Evolutionary conservation across 2,797 vertebrate species (phyloP).

Genomic region (Periophthalmus magnuspinnatus): DNA sequence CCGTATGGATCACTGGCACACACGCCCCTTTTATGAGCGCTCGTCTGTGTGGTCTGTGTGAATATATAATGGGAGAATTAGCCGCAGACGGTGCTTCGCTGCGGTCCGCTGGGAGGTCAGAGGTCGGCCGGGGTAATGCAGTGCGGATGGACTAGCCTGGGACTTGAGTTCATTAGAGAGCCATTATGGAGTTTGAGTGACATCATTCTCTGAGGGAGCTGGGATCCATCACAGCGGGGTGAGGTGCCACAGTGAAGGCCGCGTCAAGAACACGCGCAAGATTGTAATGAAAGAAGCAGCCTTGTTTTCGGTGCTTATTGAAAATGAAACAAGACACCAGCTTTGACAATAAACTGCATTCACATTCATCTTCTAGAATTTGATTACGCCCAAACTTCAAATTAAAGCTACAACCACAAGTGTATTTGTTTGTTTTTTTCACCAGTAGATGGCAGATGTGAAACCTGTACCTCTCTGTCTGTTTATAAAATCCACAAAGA

Average conservation of each 20-base stretch:
- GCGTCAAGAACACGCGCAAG: background rate
- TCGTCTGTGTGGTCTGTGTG: constrained; percentile 19
- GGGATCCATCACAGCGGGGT: constrained; percentile 18
- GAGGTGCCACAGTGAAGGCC: constrained; percentile 15
- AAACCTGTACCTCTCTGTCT: too few relatives aligned
- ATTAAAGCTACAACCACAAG: too few relatives aligned
- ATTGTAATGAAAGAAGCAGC: background rate
- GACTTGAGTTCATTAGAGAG: constrained; percentile 72
- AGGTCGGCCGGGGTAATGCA: constrained; percentile 70
- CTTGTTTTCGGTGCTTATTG: background rate
- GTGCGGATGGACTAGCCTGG: constrained; percentile 64
- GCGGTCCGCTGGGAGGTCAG: constrained; percentile 60
- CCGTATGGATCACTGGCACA: background rate
- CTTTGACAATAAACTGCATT: too few relatives aligned
- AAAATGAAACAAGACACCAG: background rate
- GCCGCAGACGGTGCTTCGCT: constrained; percentile 49
- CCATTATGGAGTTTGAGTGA: constrained; percentile 71
- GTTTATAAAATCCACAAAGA: too few relatives aligned
- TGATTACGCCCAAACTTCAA: background rate
- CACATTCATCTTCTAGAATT: background rate
- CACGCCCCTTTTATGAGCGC: background rate
- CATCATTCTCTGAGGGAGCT: constrained; percentile 57
- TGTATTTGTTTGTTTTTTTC: too few relatives aligned
- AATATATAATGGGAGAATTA: constrained; percentile 53
- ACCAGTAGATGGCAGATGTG: too few relatives aligned